A percentile compares a stretch with the other conserved stretches of the same genome.
These are phyloP conservation scores for Pangasianodon gigas DNA, from an alignment of 2,113 vertebrate genomes.

Conservation along the genomic window DNA sequence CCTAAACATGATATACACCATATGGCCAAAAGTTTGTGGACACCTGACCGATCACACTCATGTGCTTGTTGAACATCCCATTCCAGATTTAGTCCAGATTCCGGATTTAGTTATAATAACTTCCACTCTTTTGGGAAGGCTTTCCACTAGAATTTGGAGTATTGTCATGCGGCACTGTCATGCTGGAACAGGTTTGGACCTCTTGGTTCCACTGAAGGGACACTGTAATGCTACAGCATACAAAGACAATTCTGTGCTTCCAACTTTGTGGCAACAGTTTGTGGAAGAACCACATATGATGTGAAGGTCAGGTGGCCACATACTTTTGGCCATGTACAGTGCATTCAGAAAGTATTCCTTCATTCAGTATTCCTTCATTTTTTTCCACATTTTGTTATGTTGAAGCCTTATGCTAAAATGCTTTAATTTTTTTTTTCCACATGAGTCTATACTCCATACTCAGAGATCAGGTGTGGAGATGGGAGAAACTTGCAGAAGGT, in stretches of 20 bases:
- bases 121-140: not conserved
- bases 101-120: not conserved
- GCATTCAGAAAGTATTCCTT: too few species aligned
- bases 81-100: not conserved
- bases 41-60: not conserved
- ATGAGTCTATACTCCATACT: too few species aligned
- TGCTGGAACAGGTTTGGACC: not conserved
- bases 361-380: too few species aligned
- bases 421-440: too few species aligned
- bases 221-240: not conserved
- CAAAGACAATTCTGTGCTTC: not conserved
- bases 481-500: too few species aligned
- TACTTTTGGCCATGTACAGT: not conserved
- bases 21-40: not conserved
- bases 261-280: not conserved
- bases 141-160: not conserved
- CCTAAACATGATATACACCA: not conserved
- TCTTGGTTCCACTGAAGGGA: not conserved
- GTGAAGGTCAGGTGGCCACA: not conserved
- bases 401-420: too few species aligned
- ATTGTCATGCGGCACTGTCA: not conserved
- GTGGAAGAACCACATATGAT: not conserved
- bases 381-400: too few species aligned
- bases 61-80: not conserved
- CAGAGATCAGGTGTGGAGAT: too few species aligned